Evolutionary conservation across 2,888 invertebrate species (phyloP).

Genomic region (Hirtodrosophila alboralis): DNA sequence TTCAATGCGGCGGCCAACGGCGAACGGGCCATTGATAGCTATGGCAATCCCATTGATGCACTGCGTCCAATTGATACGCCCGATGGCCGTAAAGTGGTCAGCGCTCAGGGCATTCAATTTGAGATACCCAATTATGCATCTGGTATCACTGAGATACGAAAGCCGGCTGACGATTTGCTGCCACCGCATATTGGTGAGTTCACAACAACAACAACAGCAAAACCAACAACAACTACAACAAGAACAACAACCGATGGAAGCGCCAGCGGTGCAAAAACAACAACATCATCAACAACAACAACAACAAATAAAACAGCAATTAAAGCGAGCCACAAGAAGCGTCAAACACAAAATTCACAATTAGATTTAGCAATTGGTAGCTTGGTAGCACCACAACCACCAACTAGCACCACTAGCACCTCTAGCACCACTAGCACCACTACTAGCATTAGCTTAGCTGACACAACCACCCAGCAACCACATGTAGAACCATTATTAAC

Average conservation of each 20-base stretch:
- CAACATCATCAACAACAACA: conserved; percentile 8
- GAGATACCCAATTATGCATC: conserved; percentile 84
- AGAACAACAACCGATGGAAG: conserved; percentile 20
- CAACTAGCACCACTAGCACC: conserved; percentile 26
- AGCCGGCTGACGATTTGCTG: conserved; percentile 82
- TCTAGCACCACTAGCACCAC: conserved; percentile 12
- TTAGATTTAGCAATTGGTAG: conserved; percentile 14
- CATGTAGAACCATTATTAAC: conserved; percentile 51
- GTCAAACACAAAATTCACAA: conserved; percentile 34
- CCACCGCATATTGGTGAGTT: conserved; percentile 84
- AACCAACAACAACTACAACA: conserved; percentile 24
- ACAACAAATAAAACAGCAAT: conserved; percentile 17
- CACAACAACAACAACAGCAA: conserved; percentile 41
- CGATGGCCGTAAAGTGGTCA: conserved; percentile 82
- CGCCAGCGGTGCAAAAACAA: conserved; percentile 27
- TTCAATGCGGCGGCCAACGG: conserved; percentile 41
- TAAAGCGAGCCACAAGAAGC: conserved; percentile 8
- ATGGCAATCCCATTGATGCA: conserved; percentile 82
- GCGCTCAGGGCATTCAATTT: conserved; percentile 82
- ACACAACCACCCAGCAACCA: conserved; percentile 9
- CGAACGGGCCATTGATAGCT: conserved; percentile 80
- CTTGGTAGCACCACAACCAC: conserved; percentile 24
- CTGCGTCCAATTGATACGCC: conserved; percentile 82
- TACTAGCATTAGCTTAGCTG: background rate
- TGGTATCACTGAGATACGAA: conserved; percentile 83